Evolutionary conservation across 92 coral and sea anemone genomes (phyloP).

Genomic region (Nematostella vectensis): DNA sequence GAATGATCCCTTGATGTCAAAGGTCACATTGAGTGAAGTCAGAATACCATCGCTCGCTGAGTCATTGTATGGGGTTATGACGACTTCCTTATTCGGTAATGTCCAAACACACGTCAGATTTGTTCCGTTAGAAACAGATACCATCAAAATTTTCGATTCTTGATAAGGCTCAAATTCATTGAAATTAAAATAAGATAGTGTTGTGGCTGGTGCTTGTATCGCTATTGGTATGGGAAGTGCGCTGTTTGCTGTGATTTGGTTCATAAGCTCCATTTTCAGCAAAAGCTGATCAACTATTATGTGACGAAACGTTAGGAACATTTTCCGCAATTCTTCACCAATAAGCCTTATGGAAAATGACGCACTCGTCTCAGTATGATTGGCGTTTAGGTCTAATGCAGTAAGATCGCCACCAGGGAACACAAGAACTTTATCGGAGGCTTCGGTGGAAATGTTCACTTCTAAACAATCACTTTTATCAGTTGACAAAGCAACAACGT

Average conservation of each 20-base stretch:
- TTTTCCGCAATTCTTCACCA: background rate
- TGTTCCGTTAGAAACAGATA: constrained; percentile 35
- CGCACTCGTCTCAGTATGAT: background rate
- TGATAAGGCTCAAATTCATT: background rate
- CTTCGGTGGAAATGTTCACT: background rate
- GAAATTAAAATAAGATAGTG: background rate
- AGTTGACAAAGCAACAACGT: constrained; percentile 28
- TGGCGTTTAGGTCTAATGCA: constrained; percentile 2
- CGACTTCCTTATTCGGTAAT: constrained; percentile 15
- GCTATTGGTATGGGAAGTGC: background rate
- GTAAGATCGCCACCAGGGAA: background rate
- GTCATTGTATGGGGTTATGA: constrained; percentile 14
- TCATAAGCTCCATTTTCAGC: background rate
- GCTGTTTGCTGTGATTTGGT: background rate
- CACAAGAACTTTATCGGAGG: constrained; percentile 1
- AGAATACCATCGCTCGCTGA: constrained; percentile 36
- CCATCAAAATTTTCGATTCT: constrained; percentile 1
- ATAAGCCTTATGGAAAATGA: constrained; percentile 7
- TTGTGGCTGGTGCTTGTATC: constrained; percentile 9
- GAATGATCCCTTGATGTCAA: constrained; percentile 6
- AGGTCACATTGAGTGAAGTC: constrained; percentile 14
- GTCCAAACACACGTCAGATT: constrained; percentile 53
- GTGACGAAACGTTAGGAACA: background rate
- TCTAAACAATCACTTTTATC: constrained; percentile 14
- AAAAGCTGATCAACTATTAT: background rate